Base-by-base conservation (phyloP, 1,140 invertebrate species). In the Epicauta chinensis region DNA sequence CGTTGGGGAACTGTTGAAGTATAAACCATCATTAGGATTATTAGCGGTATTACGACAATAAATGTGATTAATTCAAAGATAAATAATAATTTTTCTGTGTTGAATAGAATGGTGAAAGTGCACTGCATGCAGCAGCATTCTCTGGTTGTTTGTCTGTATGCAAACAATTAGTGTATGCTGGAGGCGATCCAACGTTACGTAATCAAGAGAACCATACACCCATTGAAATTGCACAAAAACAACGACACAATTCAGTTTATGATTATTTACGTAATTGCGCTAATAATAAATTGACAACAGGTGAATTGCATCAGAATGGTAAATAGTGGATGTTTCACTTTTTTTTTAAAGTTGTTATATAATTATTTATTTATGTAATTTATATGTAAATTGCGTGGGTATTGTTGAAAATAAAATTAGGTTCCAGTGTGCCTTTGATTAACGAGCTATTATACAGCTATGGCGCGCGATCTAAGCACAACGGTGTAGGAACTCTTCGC, bases 31-130 rank as follows among this genome's bases (percentile, higher is more conserved):
- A 59, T 71, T 93, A 11, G 87, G 82, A 38, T 62, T 93, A 40
- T 72, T 95, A 60, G 85, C 89, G 57, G 90, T 93, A 77, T 78
- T 75, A 73, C 51, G 1, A 2, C 2, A 29, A 41, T 11, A 41
- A 11, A 7, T 23, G n/a, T 23, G 23, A 41, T 17, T 17, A 41
- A 17, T 41, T 16, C 12, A 3, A 23, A n/a, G n/a, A 17, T 45
- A 32, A 16, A n/a, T 40, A 38, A 9, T 16, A 44, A 36, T 49
- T 55, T 45, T 53, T 65, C 49, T 46, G n/a, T n/a, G n/a, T n/a
- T n/a, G n/a, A n/a, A n/a, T 71, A 93, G 89, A 95, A 94, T 75
- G 92, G 93, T 1, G 90, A 94, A 74, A 85, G 83, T 62, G 86
- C 89, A 6, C 73, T 95, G 16, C 91, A 95, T 74, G 91, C 89